Percentiles rank a stretch among this genome's conserved stretches.
Evolutionary conservation across 2,113 vertebrate species (phyloP).

Genomic region (Myotis davidii): DNA sequence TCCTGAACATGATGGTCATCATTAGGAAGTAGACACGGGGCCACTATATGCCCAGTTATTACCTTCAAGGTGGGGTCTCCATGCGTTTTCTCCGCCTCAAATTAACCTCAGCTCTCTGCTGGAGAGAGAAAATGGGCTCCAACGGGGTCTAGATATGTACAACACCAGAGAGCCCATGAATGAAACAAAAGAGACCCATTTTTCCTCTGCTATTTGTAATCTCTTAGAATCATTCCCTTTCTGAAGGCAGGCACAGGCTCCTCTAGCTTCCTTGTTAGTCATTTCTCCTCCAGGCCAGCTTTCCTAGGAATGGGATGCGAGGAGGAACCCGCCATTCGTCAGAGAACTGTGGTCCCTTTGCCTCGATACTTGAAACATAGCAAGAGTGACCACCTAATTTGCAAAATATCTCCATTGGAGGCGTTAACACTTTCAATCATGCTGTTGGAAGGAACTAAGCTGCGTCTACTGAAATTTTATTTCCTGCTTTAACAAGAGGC

Average conservation of each 20-base stretch:
- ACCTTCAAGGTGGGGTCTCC: too few species aligned
- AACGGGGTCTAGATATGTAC: neutral
- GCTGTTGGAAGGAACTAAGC: neutral
- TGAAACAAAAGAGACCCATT: neutral
- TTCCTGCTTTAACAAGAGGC: neutral
- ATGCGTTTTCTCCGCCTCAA: neutral
- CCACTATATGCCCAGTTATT: neutral
- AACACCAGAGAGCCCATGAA: neutral
- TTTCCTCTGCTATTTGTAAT: neutral
- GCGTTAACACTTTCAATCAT: neutral
- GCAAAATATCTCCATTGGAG: too few species aligned
- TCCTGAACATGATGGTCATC: accelerated
- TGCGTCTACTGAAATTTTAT: neutral
- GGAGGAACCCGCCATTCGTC: neutral
- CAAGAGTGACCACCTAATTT: neutral
- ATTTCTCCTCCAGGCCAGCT: neutral
- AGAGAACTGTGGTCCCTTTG: neutral
- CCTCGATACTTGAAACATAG: accelerated
- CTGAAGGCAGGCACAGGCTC: too few species aligned
- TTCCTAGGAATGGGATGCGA: accelerated
- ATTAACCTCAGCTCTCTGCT: neutral
- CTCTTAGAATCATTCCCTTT: neutral
- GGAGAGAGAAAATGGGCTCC: neutral
- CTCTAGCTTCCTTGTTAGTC: too few species aligned
- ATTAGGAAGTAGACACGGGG: neutral